phyloP scores from a whole-genome alignment of 2,888 invertebrate species.

The Sussaba pulchella region DNA sequence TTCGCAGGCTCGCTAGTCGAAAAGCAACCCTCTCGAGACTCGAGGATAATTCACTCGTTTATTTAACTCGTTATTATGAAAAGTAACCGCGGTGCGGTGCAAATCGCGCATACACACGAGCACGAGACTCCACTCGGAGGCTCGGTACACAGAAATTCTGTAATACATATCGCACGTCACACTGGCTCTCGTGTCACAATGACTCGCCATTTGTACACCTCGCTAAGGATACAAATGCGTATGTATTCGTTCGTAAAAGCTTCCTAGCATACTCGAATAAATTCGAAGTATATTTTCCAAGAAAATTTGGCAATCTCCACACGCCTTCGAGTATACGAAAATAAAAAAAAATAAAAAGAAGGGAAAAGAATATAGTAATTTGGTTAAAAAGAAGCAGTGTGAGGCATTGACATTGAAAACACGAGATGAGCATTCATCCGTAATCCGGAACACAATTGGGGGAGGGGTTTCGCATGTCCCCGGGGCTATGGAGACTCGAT shows the following conservation, averaged over 20 bases:
- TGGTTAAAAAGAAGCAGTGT: background rate
- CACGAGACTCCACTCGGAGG: background rate
- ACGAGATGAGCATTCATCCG: background rate
- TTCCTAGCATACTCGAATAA: background rate
- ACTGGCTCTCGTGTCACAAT: background rate
- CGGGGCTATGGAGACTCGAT: background rate
- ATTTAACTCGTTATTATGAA: conserved; percentile 45
- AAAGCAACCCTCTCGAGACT: conserved; percentile 4
- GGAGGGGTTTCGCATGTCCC: background rate
- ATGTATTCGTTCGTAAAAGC: background rate
- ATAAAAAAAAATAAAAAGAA: background rate
- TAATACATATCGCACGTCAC: background rate
- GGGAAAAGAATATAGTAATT: background rate
- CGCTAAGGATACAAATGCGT: background rate
- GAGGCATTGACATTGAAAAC: background rate
- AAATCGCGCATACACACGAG: background rate
- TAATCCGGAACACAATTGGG: conserved; percentile 1
- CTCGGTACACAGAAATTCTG: conserved; percentile 6
- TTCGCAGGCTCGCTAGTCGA: background rate
- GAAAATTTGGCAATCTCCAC: no score
- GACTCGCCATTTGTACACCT: background rate
- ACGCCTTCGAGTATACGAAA: no score
- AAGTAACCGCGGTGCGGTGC: conserved; percentile 19
- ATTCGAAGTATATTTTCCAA: background rate
- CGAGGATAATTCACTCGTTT: conserved; percentile 49